A percentile compares a stretch with the other conserved stretches of the same genome.
Evolutionary conservation across 2,797 vertebrate genomes (phyloP).

Genomic region (Intellagama lesueurii): DNA sequence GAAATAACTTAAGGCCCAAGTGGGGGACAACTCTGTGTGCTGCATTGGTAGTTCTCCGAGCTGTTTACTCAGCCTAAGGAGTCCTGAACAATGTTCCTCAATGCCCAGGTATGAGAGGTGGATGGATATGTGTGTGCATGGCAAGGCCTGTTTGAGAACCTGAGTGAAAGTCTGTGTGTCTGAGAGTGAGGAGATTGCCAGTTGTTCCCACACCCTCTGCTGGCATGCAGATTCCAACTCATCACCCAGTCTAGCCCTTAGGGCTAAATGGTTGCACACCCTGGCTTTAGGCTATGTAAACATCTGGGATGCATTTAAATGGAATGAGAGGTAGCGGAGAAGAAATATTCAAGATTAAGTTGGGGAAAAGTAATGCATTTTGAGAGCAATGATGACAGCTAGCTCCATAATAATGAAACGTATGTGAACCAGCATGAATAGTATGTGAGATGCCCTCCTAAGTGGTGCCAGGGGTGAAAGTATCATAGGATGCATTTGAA

Average conservation of each 20-base stretch:
- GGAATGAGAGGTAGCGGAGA: too few relatives aligned
- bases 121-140: not conserved
- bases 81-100: not conserved
- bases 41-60: not conserved
- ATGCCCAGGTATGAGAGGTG: not conserved
- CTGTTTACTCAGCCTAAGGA: not conserved
- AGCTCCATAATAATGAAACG: not conserved
- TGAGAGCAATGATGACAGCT: not conserved
- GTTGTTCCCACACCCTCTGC: not conserved
- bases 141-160: not conserved
- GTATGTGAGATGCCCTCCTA: not conserved
- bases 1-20: not conserved
- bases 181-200: not conserved
- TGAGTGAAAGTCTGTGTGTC: not conserved
- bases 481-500: not conserved
- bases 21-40: not conserved
- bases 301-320: not conserved
- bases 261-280: not conserved
- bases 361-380: not conserved
- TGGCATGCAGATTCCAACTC: not conserved
- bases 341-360: not conserved
- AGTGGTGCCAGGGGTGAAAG: not conserved
- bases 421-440: not conserved
- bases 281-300: not conserved
- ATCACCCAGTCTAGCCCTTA: not conserved